Base-by-base conservation (phyloP, 2,113 vertebrate species). In the Bufo gargarizans region DNA sequence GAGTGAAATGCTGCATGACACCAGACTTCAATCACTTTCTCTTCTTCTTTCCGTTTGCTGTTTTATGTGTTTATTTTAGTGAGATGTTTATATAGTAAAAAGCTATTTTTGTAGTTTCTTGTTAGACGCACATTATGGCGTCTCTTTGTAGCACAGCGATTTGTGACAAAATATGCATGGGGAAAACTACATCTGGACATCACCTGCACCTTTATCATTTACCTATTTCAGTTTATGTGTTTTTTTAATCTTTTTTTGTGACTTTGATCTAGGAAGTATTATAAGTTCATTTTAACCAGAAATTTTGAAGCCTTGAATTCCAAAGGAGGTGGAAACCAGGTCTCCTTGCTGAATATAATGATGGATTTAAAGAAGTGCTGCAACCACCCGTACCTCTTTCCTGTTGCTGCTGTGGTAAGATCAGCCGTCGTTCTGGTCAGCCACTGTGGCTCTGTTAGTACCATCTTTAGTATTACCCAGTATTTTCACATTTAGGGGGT, bases 341-440 rank as follows among this genome's bases (percentile, higher is more conserved):
- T 99, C 85, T 99, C 98, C 0, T 93, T 99, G 89, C 97, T 99
- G 59, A 99, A 99, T 93, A 99, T 99, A 91, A 99, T 99, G 98
- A 99, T 99, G 98, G 98, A 99, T 91, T 94, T 99, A 93, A 99
- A 99, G 94, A 99, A 99, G 88, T 99, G 98, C 90, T 99, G 98
- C 89, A 99, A 99, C 89, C 98, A 99, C 67, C 98, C 98, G 0
- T 99, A 99, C 92, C 96, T 99, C 90, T 99, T 99, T 90, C 98
- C 98, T 0, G 97, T 99, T 91, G 98, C 98, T 0, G 98, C 98
- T 0, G 96, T 97, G 97, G 97, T 97, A 92, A 0, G 92, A 84
- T 20, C 3, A 43, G 4, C 20, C 55, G 3, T 17, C 7, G 11
- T 22, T 1, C 5, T 71, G 69, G 11, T 4, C 12, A 33, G 0